These are phyloP conservation scores for Protonemura montana DNA, from an alignment of 2,888 invertebrate species.

Conservation along the genomic window DNA sequence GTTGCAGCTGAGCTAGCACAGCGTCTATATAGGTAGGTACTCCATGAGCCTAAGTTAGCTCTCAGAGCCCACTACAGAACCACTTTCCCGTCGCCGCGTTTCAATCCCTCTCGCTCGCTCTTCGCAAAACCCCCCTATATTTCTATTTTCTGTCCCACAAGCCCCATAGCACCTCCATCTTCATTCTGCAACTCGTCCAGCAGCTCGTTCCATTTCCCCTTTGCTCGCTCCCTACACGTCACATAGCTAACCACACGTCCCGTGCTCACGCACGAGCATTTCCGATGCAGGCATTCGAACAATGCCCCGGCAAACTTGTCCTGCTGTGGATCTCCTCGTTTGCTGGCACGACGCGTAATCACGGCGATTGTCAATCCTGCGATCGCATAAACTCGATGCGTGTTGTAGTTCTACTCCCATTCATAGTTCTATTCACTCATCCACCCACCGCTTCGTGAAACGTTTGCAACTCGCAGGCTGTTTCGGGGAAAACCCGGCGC, in stretches of 20 bases:
- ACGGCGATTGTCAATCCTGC: background rate
- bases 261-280: background rate
- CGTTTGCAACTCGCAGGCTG: no score
- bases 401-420: background rate
- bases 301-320: background rate
- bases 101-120: constrained; percentile 22
- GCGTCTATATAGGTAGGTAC: background rate
- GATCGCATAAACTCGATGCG: background rate
- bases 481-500: no score
- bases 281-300: background rate
- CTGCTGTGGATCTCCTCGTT: background rate
- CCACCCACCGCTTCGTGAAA: no score
- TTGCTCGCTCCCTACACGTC: background rate
- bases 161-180: constrained; percentile 2
- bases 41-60: background rate
- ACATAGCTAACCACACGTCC: background rate
- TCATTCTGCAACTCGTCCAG: constrained; percentile 1
- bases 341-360: background rate
- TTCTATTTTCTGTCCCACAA: constrained; percentile 13
- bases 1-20: background rate
- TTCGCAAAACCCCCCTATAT: background rate
- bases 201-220: background rate
- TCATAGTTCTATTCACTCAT: background rate
- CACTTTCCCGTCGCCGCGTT: constrained; percentile 13
- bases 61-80: constrained; percentile 12